Evolutionary conservation across 1,140 invertebrate species (phyloP), one percentile per base, ranked within the genome.

Genomic region (Drosophila jambulina): DNA sequence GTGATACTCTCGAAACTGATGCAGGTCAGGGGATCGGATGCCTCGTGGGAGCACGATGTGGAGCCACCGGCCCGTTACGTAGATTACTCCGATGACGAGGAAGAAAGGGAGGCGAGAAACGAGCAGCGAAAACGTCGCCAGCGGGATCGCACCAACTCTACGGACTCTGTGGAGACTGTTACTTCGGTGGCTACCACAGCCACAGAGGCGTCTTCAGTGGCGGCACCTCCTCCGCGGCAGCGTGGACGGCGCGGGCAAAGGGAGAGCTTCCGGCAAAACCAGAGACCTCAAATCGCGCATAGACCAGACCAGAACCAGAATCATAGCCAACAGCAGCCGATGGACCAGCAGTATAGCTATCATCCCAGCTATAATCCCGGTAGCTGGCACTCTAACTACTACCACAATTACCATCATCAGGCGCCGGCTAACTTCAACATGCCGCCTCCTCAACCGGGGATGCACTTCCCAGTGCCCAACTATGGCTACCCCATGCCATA

Each of bases 71-170:
- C 93, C 2, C 94, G 94, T 58, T 94, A 94, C 75, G 60, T 95
- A 0, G 97, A 98, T 34, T 98, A 95, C 94, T 98, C 98, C 0
- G 97, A 98, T 91, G 98, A 99, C 92, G 98, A 98, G 87, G 94
- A 96, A 80, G 97, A 98, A 92, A 93, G 94, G 56, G 92, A 88
- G 61, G 94, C 93, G 0, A 93, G 93, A n/a, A 90, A 78, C 53
- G 92, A 93, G 4, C 87, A 84, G 21, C 93, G 94, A n/a, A 92
- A 93, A 40, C 78, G 80, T 32, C 78, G 79, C 10, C 74, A 81
- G 32, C 57, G 76, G 38, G 75, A 88, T 25, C 78, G 85, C 13
- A 82, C 78, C 21, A 72, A 88, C 38, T 90, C 84, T 10, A 81
- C 84, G 0, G 84, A 88, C 27, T 90, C 80, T 0, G 63, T 78